A percentile compares a stretch with the other conserved stretches of the same genome.
Conservation (phyloP, 2,113 vertebrate species). For the Trinectes maculatus region DNA sequence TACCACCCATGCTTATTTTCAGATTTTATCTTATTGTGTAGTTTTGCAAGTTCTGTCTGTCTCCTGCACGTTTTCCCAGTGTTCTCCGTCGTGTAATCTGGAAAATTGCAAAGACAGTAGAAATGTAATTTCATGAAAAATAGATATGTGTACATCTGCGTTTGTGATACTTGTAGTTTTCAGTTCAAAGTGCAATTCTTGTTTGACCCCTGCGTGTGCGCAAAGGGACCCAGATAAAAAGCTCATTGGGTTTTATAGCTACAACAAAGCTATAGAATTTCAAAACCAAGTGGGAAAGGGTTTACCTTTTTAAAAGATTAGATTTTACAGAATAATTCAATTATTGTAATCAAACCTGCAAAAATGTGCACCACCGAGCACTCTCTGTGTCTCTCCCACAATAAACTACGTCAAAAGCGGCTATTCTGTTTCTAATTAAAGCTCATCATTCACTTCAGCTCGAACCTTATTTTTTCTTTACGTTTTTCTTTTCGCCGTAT, state of each 20-base stretch:
- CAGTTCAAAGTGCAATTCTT: slow-evolving; percentile 2
- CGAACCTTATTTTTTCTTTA: slow-evolving; percentile 6
- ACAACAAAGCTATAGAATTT: too few species aligned
- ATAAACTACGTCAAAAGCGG: slow-evolving; percentile 28
- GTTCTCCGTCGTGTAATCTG: slow-evolving; percentile 1
- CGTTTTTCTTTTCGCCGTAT: slow-evolving; percentile 21
- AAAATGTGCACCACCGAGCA: slow-evolving; percentile 19
- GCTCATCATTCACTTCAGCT: slow-evolving; percentile 16
- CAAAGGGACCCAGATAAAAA: slow-evolving; percentile 30
- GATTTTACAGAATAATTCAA: slow-evolving; percentile 23
- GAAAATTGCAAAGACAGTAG: slow-evolving; percentile 17
- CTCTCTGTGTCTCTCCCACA: slow-evolving; percentile 2
- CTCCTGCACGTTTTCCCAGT: neutral
- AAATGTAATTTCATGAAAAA: slow-evolving; percentile 12
- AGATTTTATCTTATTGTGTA: slow-evolving; percentile 33
- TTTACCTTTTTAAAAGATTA: neutral
- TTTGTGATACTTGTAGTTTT: neutral
- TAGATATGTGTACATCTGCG: too few species aligned
- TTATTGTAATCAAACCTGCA: slow-evolving; percentile 43
- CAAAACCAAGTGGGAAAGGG: too few species aligned
- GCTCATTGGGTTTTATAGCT: slow-evolving; percentile 43
- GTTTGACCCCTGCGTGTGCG: slow-evolving; percentile 40
- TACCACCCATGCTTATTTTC: slow-evolving; percentile 43
- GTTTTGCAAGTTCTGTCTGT: slow-evolving; percentile 11
- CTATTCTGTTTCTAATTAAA: slow-evolving; percentile 42